Evolutionary conservation across 2,888 invertebrate species (phyloP).

Genomic region (Brachycybe producta): DNA sequence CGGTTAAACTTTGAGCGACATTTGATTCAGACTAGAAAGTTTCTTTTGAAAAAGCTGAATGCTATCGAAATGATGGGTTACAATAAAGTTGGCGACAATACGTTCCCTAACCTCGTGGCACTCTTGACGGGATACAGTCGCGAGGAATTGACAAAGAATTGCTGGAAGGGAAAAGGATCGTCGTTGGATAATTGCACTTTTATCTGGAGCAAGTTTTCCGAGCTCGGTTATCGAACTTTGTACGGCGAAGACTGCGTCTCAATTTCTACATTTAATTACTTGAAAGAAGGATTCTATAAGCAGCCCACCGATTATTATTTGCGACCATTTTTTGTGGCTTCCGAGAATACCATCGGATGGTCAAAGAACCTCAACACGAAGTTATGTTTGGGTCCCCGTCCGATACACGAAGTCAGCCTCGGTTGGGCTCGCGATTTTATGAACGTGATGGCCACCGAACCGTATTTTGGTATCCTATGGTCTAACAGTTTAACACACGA

Average conservation of each 20-base stretch:
- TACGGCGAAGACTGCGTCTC: conserved; percentile 62
- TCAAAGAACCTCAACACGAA: conserved; percentile 49
- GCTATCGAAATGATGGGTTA: conserved; percentile 64
- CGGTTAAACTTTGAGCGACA: conserved; percentile 59
- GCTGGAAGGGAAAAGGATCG: conserved; percentile 2
- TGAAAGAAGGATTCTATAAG: conserved; percentile 54
- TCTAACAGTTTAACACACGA: conserved; percentile 62
- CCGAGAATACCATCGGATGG: conserved; percentile 53
- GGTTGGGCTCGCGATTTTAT: conserved; percentile 55
- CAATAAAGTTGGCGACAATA: conserved; percentile 34
- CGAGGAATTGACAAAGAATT: conserved; percentile 19
- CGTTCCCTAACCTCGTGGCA: conserved; percentile 24
- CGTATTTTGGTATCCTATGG: conserved; percentile 74
- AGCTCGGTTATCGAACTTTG: conserved; percentile 42
- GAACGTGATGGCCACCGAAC: conserved; percentile 42
- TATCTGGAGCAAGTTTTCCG: conserved; percentile 23
- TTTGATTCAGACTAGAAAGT: conserved; percentile 56
- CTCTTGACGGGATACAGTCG: conserved; percentile 20
- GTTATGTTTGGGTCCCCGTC: conserved; percentile 54
- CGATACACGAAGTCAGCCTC: conserved; percentile 55
- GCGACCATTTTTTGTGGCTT: conserved; percentile 54
- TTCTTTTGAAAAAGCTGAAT: conserved; percentile 47
- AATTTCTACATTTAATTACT: conserved; percentile 62
- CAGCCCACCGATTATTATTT: conserved; percentile 72
- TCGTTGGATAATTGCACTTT: conserved; percentile 23